These are phyloP conservation scores for Bombus pyrosoma DNA, from an alignment of 1,140 invertebrate species.

Conservation along the genomic window DNA sequence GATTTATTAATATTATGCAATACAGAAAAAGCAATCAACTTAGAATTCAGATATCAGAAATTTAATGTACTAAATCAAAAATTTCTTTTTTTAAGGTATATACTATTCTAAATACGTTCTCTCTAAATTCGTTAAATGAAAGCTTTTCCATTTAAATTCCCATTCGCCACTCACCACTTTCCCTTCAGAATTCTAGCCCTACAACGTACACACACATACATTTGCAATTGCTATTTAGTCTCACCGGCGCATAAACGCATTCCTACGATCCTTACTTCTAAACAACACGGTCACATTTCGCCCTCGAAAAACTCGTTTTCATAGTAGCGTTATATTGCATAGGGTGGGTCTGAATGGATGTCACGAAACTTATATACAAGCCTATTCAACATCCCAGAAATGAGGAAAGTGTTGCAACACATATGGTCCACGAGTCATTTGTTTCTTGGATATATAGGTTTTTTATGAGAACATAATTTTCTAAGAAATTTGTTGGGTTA, in stretches of 20 bases:
- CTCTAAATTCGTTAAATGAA: neutral
- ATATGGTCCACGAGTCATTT: neutral
- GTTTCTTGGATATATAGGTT: neutral
- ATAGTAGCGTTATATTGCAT: neutral
- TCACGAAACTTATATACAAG: slow-evolving; percentile 15
- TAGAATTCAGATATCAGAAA: too few relatives aligned
- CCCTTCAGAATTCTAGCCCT: slow-evolving; percentile 2
- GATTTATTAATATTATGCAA: too few relatives aligned
- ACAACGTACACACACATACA: neutral
- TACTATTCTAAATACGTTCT: neutral
- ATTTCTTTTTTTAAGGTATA: too few relatives aligned
- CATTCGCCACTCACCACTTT: neutral
- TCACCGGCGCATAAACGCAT: slow-evolving; percentile 15
- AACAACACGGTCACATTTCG: slow-evolving; percentile 17
- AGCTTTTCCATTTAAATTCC: neutral
- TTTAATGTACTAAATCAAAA: too few relatives aligned
- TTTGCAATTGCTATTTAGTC: slow-evolving; percentile 10
- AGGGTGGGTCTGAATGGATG: slow-evolving; percentile 1
- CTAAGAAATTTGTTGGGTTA: neutral
- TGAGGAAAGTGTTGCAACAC: neutral
- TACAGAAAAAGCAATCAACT: too few relatives aligned
- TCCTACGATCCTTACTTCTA: slow-evolving; percentile 16
- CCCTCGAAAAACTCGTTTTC: neutral
- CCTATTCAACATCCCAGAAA: neutral
- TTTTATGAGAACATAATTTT: neutral